Base-by-base conservation (phyloP, 2,113 vertebrate genomes). In the Lethenteron camtschaticum region DNA sequence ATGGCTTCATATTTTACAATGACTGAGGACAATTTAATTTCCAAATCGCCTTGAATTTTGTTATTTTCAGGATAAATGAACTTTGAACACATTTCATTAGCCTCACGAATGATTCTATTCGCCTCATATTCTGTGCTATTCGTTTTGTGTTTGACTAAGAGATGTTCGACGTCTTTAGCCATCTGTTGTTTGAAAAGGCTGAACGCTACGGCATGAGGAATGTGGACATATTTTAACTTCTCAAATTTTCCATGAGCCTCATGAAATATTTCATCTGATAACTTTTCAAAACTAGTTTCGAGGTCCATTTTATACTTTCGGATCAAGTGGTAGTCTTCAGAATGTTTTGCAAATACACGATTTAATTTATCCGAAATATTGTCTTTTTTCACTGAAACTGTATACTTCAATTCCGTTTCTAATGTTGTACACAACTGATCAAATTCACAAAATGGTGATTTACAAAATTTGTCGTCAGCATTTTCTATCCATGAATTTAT, bases 401-500 rank as follows among this genome's bases (percentile, higher is more conserved):
- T 16, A 68, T 12, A 56, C 14, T 69, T 41, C 56, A 72, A 20
- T 9, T 72, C 59, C 55, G 56, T 12, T 57, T 68, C 76, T 41
- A 73, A 78, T 69, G 81, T 80, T 2, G 72, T 75, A 57, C 80
- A 75, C 20, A 2, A 76, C 9, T 73, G 75, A 72, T 81, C 78
- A 68, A 79, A n/a, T 20, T 60, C 41, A 72, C 1, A 58, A 10
- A 59, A 70, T 75, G 20, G 74, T 71, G 78, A 76, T 78, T 3
- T 9, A 57, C 71, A 76, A 75, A 73, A 78, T 80, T 1, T 75
- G 12, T 58, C 80, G 77, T 73, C 69, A 78, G 66, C 78, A 77
- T 12, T 72, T 68, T 71, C 58, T 14, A 66, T 57, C 59, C 59
- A 71, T 11, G 66, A 56, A 41, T 68, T 18, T 24, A 70, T n/a